Percentiles rank a stretch among this genome's conserved stretches.
Evolutionary conservation across 2,113 vertebrate genomes (phyloP).

Genomic region (Eupsittula cactorum): DNA sequence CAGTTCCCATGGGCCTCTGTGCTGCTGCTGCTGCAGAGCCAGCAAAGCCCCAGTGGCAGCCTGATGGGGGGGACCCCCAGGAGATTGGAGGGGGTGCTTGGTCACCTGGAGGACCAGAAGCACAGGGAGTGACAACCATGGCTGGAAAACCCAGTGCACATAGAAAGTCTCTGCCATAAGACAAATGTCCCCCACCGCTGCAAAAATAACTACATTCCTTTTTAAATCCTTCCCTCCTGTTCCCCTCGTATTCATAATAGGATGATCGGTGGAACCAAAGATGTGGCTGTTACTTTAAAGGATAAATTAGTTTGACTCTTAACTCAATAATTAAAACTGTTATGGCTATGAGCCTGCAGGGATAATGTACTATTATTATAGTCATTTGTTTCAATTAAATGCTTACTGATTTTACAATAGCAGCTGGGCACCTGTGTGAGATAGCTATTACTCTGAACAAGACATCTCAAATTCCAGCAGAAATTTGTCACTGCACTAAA

Average conservation of each 20-base stretch:
- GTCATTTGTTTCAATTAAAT: slow-evolving; percentile 99
- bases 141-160: background rate
- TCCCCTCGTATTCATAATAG: slow-evolving; percentile 60
- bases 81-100: background rate
- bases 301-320: slow-evolving; percentile 92
- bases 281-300: slow-evolving; percentile 88
- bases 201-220: slow-evolving; percentile 60
- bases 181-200: background rate
- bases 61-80: background rate
- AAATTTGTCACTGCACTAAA: slow-evolving; percentile 77
- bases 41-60: background rate
- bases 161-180: slow-evolving; percentile 29
- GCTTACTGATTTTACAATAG: slow-evolving; percentile 99
- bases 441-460: slow-evolving; percentile 96
- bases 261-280: slow-evolving; percentile 72
- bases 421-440: slow-evolving; percentile 96
- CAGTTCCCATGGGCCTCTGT: background rate
- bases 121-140: background rate
- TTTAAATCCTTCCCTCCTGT: slow-evolving; percentile 60
- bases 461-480: slow-evolving; percentile 89
- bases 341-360: slow-evolving; percentile 93
- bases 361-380: slow-evolving; percentile 99
- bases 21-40: background rate
- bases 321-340: slow-evolving; percentile 99
- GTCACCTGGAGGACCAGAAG: background rate